Evolutionary conservation across 2,888 invertebrate species (phyloP).

Genomic region (Ormyrus pomaceus): DNA sequence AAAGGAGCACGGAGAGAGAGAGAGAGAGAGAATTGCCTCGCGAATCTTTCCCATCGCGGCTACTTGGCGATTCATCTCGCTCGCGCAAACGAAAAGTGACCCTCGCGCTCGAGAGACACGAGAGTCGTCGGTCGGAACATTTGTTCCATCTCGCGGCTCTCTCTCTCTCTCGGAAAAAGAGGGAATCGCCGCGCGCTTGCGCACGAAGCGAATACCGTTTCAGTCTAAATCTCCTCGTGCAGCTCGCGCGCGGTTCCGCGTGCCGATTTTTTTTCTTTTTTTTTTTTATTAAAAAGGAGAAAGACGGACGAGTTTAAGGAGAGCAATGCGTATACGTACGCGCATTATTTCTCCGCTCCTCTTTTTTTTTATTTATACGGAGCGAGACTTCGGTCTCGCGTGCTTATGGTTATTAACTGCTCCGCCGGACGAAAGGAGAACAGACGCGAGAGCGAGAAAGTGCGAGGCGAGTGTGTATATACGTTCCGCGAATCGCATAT

Average conservation of each 20-base stretch:
- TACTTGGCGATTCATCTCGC: conserved; percentile 15
- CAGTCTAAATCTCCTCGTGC: conserved; percentile 39
- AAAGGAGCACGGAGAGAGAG: too few species aligned
- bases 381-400: neutral
- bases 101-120: neutral
- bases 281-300: neutral
- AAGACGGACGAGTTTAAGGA: conserved; percentile 1
- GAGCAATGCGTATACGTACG: neutral
- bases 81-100: neutral
- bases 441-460: conserved; percentile 27
- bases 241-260: conserved; percentile 15
- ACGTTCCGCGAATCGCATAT: conserved; percentile 27
- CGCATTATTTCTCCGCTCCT: neutral
- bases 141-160: neutral
- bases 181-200: conserved; percentile 10
- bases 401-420: conserved; percentile 21
- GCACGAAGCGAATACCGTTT: conserved; percentile 14
- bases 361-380: neutral
- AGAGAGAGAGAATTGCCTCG: too few species aligned
- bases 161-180: neutral
- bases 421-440: conserved; percentile 40
- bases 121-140: too few species aligned
- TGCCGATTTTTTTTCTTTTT: neutral
- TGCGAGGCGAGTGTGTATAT: neutral
- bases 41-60: neutral